Evolutionary conservation across 2,888 invertebrate species (phyloP).

Genomic region (Nemotelus nigrinus): DNA sequence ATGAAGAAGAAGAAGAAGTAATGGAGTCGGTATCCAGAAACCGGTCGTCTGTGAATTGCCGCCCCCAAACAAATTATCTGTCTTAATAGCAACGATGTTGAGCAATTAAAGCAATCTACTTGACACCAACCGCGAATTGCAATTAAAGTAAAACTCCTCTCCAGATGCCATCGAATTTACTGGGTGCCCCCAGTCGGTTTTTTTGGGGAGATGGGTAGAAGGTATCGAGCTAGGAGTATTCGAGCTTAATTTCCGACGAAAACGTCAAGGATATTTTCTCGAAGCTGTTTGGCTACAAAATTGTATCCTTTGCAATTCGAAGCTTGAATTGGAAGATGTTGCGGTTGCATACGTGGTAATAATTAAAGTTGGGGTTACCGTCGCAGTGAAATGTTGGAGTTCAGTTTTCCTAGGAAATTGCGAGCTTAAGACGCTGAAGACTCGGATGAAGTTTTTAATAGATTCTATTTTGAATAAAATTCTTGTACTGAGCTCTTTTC

Average conservation of each 20-base stretch:
- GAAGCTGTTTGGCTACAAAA: neutral
- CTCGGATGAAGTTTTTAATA: too few relatives aligned
- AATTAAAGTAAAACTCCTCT: conserved; percentile 56
- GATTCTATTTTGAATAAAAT: too few relatives aligned
- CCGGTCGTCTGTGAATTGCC: conserved; percentile 35
- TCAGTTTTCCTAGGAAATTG: too few relatives aligned
- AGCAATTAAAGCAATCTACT: conserved; percentile 57
- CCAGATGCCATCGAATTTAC: neutral
- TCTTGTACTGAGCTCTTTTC: too few relatives aligned
- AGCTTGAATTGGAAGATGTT: neutral
- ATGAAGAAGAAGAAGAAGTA: neutral
- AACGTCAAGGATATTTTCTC: neutral
- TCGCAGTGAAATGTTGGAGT: neutral
- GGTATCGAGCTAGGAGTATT: too few relatives aligned
- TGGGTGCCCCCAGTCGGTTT: neutral
- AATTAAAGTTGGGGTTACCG: neutral
- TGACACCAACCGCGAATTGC: conserved; percentile 56
- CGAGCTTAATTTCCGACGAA: neutral
- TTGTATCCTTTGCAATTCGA: conserved; percentile 13
- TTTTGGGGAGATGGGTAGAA: neutral
- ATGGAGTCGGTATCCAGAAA: conserved; percentile 29
- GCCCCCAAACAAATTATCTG: conserved; percentile 57
- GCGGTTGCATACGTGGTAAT: neutral
- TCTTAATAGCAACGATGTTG: conserved; percentile 56
- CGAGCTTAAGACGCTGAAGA: too few relatives aligned